These are phyloP conservation scores for Epinephelus malabaricus DNA, from an alignment of 2,797 vertebrate species.

Conservation along the genomic window DNA sequence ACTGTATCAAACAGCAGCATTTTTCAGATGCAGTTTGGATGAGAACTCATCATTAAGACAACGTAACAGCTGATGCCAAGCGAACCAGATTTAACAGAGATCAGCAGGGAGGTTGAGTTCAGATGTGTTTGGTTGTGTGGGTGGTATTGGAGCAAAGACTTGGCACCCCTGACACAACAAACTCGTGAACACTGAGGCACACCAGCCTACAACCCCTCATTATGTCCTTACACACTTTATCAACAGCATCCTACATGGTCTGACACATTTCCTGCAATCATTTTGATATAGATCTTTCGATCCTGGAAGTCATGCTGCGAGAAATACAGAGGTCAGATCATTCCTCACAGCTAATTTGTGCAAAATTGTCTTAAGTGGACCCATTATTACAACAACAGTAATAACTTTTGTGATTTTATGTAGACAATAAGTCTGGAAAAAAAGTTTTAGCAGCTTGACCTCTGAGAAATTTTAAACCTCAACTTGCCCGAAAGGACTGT, in stretches of 20 bases:
- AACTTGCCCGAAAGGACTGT: neutral
- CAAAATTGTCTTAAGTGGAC: too few relatives aligned
- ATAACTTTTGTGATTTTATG: neutral
- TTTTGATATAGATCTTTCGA: neutral
- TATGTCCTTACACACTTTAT: neutral
- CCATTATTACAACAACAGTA: too few relatives aligned
- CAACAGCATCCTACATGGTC: neutral
- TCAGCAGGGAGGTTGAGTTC: neutral
- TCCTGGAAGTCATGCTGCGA: too few relatives aligned
- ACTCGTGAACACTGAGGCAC: neutral
- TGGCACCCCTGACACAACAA: neutral
- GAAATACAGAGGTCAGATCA: too few relatives aligned
- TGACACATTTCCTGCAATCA: neutral
- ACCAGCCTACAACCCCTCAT: neutral
- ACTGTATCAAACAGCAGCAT: neutral
- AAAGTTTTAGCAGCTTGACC: neutral
- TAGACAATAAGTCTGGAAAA: too few relatives aligned
- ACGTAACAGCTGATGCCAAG: neutral
- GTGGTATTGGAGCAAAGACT: neutral
- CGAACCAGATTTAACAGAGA: neutral
- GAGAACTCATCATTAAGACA: neutral
- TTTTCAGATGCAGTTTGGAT: neutral
- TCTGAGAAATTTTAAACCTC: neutral
- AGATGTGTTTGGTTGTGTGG: neutral
- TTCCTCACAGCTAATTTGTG: too few relatives aligned